Conservation (phyloP, 2,888 invertebrate species). For the Scaptomyza tumidula region DNA sequence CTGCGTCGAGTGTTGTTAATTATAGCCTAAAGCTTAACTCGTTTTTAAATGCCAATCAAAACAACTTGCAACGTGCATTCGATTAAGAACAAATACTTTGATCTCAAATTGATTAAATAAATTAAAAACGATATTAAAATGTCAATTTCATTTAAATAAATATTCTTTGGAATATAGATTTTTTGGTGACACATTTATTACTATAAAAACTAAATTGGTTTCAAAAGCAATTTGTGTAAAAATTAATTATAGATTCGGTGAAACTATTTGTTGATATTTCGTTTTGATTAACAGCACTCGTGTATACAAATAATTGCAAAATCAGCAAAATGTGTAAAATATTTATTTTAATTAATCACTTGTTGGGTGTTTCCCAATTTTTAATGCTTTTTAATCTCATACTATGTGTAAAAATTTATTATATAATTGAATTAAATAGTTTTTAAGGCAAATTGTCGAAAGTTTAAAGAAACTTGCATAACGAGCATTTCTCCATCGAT, state of each 20-base stretch:
- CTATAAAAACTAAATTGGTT: background rate
- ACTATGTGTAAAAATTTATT: too few species aligned
- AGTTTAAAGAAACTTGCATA: background rate
- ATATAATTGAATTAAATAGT: background rate
- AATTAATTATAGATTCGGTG: background rate
- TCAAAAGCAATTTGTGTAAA: background rate
- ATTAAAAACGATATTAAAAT: background rate
- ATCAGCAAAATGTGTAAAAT: background rate
- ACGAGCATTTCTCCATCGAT: too few species aligned
- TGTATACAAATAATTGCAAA: background rate
- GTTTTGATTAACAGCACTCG: background rate
- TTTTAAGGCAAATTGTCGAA: background rate
- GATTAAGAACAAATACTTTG: conserved; percentile 1
- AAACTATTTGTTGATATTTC: background rate
- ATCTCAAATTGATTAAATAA: background rate
- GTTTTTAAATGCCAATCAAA: conserved; percentile 32
- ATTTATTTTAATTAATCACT: background rate
- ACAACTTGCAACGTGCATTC: background rate
- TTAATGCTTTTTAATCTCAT: background rate
- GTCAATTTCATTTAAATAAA: too few species aligned
- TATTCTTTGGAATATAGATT: background rate
- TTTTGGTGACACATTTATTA: background rate
- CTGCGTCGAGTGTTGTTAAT: conserved; percentile 25
- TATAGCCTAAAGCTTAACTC: conserved; percentile 7
- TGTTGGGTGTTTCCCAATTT: background rate